Percentiles rank a stretch among this genome's conserved stretches.
These are phyloP conservation scores for Macrotis lagotis DNA, from an alignment of 2,113 vertebrate genomes.

Conservation along the genomic window DNA sequence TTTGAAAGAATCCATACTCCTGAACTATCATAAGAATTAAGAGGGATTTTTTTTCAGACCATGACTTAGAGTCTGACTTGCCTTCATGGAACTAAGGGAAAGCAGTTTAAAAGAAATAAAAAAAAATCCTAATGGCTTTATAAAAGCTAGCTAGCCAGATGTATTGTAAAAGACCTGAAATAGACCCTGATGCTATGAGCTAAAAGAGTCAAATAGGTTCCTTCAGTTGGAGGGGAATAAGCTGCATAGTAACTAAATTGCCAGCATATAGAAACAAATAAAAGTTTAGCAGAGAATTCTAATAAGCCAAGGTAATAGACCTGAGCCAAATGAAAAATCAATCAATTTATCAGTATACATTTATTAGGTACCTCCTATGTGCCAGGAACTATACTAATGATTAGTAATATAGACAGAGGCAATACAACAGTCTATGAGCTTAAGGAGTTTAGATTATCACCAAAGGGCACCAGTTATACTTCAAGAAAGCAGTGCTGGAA, in stretches of 20 bases:
- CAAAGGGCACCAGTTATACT: neutral
- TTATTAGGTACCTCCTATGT: slow-evolving; percentile 9
- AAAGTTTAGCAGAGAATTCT: neutral
- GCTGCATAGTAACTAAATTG: neutral
- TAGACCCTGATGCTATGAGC: neutral
- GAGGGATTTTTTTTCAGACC: neutral
- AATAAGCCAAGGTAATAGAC: neutral
- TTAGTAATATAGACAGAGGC: slow-evolving; percentile 44
- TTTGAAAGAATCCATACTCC: neutral
- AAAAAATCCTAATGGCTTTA: neutral
- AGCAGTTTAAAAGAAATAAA: neutral
- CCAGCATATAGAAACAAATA: neutral
- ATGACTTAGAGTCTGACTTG: neutral
- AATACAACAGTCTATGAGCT: neutral
- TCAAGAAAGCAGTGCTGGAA: neutral
- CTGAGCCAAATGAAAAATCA: neutral
- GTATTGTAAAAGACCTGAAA: neutral
- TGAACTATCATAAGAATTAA: neutral
- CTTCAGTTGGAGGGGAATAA: neutral
- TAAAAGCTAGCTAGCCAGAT: neutral
- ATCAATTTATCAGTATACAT: neutral
- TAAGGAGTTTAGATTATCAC: neutral
- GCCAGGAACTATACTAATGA: neutral
- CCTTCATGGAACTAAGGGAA: neutral
- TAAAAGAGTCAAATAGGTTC: neutral